Evolutionary conservation across 2,113 vertebrate genomes (phyloP).

Genomic region (Lota lota): DNA sequence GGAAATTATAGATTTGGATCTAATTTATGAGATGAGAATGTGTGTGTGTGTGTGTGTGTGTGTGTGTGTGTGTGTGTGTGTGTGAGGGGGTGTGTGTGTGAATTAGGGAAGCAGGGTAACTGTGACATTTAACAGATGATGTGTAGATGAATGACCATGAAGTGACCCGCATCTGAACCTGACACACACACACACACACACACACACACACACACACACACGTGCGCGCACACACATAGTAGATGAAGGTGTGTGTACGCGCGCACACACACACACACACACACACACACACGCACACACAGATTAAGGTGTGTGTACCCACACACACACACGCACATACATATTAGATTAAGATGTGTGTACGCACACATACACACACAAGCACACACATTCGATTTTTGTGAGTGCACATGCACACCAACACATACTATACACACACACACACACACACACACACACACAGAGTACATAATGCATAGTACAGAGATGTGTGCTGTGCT

Average conservation of each 20-base stretch:
- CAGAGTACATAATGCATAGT: not conserved
- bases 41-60: constrained; percentile 1
- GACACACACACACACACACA: not conserved
- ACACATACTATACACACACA: no score
- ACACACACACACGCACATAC: constrained; percentile 20
- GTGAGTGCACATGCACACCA: no score
- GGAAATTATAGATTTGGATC: constrained; percentile 31
- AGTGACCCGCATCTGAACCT: constrained; percentile 54
- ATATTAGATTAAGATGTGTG: no score
- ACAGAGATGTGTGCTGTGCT: no score
- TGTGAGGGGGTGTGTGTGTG: not conserved
- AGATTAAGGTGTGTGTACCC: constrained; percentile 5
- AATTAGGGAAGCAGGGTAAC: constrained; percentile 1
- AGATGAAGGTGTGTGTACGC: no score
- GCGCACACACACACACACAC: not conserved
- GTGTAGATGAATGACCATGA: constrained; percentile 57
- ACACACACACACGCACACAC: not conserved
- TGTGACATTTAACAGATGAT: constrained; percentile 58
- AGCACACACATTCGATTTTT: constrained; percentile 3
- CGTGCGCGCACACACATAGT: no score
- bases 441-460: constrained; percentile 20
- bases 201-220: not conserved
- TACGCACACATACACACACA: constrained; percentile 1
- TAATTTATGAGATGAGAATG: constrained; percentile 1
- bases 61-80: constrained; percentile 9